These are phyloP conservation scores for Spondyliosoma cantharus DNA, from an alignment of 2,797 vertebrate species.

Conservation along the genomic window DNA sequence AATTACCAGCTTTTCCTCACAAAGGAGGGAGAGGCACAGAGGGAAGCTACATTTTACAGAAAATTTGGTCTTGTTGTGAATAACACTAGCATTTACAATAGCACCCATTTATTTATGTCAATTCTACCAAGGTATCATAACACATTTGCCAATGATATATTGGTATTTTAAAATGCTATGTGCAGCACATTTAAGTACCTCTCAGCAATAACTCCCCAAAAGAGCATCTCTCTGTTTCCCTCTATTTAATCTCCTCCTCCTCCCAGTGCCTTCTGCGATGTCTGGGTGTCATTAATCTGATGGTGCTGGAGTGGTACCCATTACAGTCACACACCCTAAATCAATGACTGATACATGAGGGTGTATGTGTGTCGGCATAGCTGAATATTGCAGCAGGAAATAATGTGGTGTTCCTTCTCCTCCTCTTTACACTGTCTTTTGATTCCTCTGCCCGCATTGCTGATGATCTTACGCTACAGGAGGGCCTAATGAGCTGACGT, in stretches of 20 bases:
- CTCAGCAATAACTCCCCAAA: conserved; percentile 68
- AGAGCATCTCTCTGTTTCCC: conserved; percentile 66
- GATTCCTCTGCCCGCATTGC: conserved; percentile 60
- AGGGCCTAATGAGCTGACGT: conserved; percentile 75
- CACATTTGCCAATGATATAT: conserved; percentile 62
- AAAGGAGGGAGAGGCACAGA: neutral
- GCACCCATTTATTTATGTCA: conserved; percentile 43
- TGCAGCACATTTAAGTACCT: conserved; percentile 69
- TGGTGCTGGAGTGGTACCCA: conserved; percentile 75
- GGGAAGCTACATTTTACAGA: conserved; percentile 1
- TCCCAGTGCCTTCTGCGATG: conserved; percentile 57
- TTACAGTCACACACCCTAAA: conserved; percentile 75
- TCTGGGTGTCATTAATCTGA: conserved; percentile 78
- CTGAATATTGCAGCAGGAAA: conserved; percentile 49
- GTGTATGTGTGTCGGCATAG: conserved; percentile 45
- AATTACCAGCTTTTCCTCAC: neutral
- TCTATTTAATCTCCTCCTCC: conserved; percentile 60
- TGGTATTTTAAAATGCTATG: conserved; percentile 72
- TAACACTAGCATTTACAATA: conserved; percentile 27
- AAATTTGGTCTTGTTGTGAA: conserved; percentile 20
- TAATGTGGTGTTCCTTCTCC: conserved; percentile 50
- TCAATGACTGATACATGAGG: conserved; percentile 69
- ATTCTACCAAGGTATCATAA: conserved; percentile 52
- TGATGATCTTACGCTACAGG: conserved; percentile 76
- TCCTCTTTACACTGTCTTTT: conserved; percentile 58